Conservation (phyloP, 2,888 invertebrate species). For the Mesopsocus fuscifrons region DNA sequence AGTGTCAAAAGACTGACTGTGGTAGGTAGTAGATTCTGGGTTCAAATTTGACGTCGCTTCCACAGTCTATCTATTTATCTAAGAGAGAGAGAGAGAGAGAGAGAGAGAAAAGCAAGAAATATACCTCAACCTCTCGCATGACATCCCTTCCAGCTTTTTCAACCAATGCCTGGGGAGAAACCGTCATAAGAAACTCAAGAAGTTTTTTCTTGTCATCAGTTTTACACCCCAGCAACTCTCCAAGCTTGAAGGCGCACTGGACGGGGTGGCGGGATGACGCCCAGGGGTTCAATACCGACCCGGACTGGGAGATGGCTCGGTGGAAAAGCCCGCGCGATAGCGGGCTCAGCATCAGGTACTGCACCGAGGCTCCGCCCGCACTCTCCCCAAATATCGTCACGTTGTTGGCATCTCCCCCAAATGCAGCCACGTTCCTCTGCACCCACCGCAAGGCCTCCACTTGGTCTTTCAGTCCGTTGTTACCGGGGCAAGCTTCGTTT, state of each 20-base stretch:
- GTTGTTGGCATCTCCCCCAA: conserved; percentile 53
- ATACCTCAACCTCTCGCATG: conserved; percentile 34
- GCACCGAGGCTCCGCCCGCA: conserved; percentile 54
- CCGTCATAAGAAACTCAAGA: neutral
- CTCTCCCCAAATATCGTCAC: conserved; percentile 61
- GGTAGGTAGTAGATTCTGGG: neutral
- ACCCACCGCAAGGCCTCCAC: conserved; percentile 52
- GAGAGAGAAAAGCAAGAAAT: neutral
- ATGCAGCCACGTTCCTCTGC: conserved; percentile 50
- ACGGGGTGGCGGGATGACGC: conserved; percentile 1
- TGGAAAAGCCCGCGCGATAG: conserved; percentile 13
- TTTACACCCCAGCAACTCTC: conserved; percentile 16
- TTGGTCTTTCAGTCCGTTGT: conserved; percentile 57
- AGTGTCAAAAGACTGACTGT: conserved; percentile 29
- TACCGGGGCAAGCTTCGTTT: conserved; percentile 48
- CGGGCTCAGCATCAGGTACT: conserved; percentile 41
- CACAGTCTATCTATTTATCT: too few relatives aligned
- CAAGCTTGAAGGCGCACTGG: neutral
- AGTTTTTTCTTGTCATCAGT: conserved; percentile 1
- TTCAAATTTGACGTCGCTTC: too few relatives aligned
- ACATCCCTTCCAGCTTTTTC: neutral
- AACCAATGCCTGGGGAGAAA: neutral
- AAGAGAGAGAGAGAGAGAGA: too few relatives aligned
- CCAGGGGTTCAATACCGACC: conserved; percentile 1
- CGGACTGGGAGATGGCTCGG: conserved; percentile 11